A percentile compares a stretch with the other conserved stretches of the same genome.
Evolutionary conservation across 2,113 vertebrate genomes (phyloP).

Genomic region (Platanista minor): DNA sequence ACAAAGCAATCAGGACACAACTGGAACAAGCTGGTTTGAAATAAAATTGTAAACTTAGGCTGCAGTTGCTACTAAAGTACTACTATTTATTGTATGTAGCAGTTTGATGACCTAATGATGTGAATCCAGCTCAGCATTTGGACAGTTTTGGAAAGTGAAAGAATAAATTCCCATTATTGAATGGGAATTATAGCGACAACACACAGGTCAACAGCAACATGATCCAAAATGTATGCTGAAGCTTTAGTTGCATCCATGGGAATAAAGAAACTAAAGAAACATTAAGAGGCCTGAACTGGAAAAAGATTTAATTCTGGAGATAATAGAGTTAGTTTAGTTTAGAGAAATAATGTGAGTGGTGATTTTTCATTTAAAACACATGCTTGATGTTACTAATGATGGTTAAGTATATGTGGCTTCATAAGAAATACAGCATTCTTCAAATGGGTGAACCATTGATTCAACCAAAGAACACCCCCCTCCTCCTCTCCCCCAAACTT

Average conservation of each 20-base stretch:
- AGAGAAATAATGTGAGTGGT: background rate
- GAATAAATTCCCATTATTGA: background rate
- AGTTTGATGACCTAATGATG: constrained; percentile 45
- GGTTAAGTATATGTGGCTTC: background rate
- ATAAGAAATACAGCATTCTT: background rate
- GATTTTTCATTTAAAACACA: background rate
- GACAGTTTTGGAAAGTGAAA: background rate
- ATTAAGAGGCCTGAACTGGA: background rate
- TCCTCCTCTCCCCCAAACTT: accelerated
- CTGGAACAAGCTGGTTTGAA: constrained; percentile 16
- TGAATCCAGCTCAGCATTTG: constrained; percentile 22
- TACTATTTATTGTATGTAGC: background rate
- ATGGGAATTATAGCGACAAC: background rate
- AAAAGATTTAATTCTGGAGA: background rate
- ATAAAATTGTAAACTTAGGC: constrained; percentile 32
- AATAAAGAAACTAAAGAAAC: background rate
- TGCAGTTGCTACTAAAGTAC: background rate
- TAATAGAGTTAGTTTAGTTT: background rate
- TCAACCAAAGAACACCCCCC: background rate
- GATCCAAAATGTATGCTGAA: background rate
- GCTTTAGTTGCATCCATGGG: background rate
- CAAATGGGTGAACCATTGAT: accelerated
- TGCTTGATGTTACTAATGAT: background rate
- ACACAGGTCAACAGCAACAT: background rate
- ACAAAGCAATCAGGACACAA: constrained; percentile 34